These are phyloP conservation scores for Epinotia demarniana DNA, from an alignment of 2,888 invertebrate species.

Conservation along the genomic window DNA sequence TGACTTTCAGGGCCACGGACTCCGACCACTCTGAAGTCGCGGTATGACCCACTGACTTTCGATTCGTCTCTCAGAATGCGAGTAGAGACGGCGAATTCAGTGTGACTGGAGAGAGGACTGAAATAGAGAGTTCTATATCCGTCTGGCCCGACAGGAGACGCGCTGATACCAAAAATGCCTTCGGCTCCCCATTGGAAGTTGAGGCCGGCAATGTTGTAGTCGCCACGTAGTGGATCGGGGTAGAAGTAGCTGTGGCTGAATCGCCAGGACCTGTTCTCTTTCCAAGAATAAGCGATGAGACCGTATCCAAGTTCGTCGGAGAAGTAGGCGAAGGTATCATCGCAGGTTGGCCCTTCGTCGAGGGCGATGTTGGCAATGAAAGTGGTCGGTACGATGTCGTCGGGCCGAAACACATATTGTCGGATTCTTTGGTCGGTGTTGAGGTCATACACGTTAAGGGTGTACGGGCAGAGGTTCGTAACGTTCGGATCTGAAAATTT, in stretches of 20 bases:
- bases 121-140: conserved; percentile 90
- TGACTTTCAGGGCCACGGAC: conserved; percentile 88
- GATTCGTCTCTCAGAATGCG: conserved; percentile 88
- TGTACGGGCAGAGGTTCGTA: conserved; percentile 91
- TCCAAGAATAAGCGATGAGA: conserved; percentile 91
- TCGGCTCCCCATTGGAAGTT: conserved; percentile 95
- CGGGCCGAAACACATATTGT: conserved; percentile 87
- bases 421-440: conserved; percentile 89
- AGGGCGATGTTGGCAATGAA: conserved; percentile 95
- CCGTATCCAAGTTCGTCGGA: conserved; percentile 94
- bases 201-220: conserved; percentile 91
- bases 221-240: conserved; percentile 91
- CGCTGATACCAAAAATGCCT: conserved; percentile 91
- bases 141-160: conserved; percentile 87
- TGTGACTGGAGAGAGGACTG: conserved; percentile 90
- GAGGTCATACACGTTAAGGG: conserved; percentile 91
- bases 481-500: conserved; percentile 73
- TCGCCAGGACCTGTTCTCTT: conserved; percentile 91
- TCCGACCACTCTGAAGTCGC: conserved; percentile 87
- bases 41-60: conserved; percentile 87
- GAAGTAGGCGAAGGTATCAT: conserved; percentile 91
- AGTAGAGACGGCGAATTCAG: conserved; percentile 92
- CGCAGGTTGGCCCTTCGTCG: conserved; percentile 89
- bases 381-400: conserved; percentile 90
- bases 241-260: conserved; percentile 91